Base-by-base conservation (phyloP, 2,113 vertebrate genomes). In the Sinocyclocheilus anophthalmus region DNA sequence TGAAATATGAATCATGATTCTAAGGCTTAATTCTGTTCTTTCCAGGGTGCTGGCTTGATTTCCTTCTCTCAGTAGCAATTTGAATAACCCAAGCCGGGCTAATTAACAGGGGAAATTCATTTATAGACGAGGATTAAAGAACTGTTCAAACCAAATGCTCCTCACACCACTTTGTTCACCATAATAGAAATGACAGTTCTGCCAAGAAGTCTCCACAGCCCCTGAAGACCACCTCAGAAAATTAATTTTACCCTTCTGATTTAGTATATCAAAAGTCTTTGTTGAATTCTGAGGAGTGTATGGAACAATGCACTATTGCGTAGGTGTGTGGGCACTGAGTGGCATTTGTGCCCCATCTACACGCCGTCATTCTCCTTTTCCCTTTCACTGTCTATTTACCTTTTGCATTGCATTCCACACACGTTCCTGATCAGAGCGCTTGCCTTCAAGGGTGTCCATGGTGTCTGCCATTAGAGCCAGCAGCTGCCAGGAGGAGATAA, bases 401-500 rank as follows among this genome's bases (percentile, higher is more conserved):
- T 94, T 94, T 88, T 93, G 91, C 88, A 94, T 95, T 94, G 93
- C 84, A 95, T 95, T 95, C 95, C 95, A 96, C 85, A 92, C 95
- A 92, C 87, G 91, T 92, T 93, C 91, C 89, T 91, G 85, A 73
- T 93, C 88, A 33, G 84, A 91, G 84, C 88, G 91, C 89, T 89
- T 93, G 93, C 94, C 95, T 95, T 95, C 95, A 92, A 96, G 95
- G 93, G 93, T 96, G 93, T 96, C 95, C 94, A 93, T 94, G 89
- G 94, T 94, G 93, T 95, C 96, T 93, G 94, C 94, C 95, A 96
- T 96, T 94, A 96, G 95, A 39, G 90, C 94, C 93, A 94, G 94
- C 95, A 96, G 95, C 96, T 97, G 96, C 92, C 93, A 93, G 86
- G 88, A 89, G 4, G 90, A 95, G 95, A 96, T 96, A 97, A 96